Conservation (phyloP, 1,140 invertebrate species). For the Hycleus cichorii region DNA sequence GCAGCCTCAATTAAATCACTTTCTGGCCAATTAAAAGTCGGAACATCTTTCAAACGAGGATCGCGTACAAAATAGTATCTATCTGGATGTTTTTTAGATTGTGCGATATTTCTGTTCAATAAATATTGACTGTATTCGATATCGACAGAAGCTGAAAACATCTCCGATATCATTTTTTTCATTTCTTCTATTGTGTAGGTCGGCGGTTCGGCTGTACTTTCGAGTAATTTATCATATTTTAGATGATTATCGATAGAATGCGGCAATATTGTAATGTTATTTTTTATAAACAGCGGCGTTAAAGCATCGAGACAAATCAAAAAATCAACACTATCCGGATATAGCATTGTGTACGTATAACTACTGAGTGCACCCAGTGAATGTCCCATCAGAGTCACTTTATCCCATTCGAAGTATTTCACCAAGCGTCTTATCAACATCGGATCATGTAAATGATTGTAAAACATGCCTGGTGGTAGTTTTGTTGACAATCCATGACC, state of each 20-base stretch:
- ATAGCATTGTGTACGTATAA: constrained; percentile 49
- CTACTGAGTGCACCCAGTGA: constrained; percentile 55
- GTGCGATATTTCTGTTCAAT: constrained; percentile 46
- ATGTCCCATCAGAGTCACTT: constrained; percentile 59
- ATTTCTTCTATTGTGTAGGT: constrained; percentile 51
- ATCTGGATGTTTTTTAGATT: constrained; percentile 42
- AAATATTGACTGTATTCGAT: constrained; percentile 48
- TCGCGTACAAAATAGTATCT: constrained; percentile 56
- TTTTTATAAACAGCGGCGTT: constrained; percentile 30
- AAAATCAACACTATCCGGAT: constrained; percentile 50
- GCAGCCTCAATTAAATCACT: constrained; percentile 47
- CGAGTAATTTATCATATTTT: constrained; percentile 39
- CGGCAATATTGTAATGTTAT: constrained; percentile 21
- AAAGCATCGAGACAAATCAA: constrained; percentile 52
- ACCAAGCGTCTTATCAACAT: constrained; percentile 50
- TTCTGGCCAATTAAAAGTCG: constrained; percentile 43
- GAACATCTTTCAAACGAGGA: constrained; percentile 45
- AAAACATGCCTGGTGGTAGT: constrained; percentile 53
- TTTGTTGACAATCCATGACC: constrained; percentile 66
- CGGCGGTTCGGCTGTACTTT: constrained; percentile 44
- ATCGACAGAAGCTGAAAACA: constrained; percentile 45
- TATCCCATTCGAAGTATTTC: constrained; percentile 60
- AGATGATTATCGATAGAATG: constrained; percentile 42
- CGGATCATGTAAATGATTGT: constrained; percentile 50
- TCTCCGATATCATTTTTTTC: constrained; percentile 46